These are phyloP conservation scores for Enteromius anoplus DNA, from an alignment of 2,797 vertebrate genomes.

Conservation along the genomic window DNA sequence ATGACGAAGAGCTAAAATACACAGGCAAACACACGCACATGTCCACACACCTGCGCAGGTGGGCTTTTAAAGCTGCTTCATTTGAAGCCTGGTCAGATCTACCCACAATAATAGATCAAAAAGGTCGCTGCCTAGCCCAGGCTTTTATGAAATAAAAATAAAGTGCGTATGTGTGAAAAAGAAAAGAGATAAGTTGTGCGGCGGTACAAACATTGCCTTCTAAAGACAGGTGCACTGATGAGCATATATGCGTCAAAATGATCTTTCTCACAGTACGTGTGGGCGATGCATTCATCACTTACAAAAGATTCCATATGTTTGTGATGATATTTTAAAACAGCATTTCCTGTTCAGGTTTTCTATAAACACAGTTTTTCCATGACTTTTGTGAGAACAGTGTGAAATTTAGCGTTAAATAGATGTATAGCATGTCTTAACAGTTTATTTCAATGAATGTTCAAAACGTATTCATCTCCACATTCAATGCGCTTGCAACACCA, in stretches of 20 bases:
- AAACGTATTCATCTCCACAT: neutral
- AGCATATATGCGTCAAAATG: neutral
- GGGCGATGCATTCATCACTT: neutral
- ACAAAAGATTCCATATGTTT: neutral
- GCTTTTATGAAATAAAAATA: slow-evolving; percentile 39
- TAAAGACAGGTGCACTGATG: slow-evolving; percentile 33
- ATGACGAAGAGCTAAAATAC: slow-evolving; percentile 18
- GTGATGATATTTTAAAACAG: neutral
- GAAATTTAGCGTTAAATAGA: too few relatives aligned
- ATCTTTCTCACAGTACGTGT: neutral
- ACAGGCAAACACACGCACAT: slow-evolving; percentile 36
- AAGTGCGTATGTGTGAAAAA: slow-evolving; percentile 24
- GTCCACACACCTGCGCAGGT: slow-evolving; percentile 57
- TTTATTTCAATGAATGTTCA: neutral
- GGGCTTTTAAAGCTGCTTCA: slow-evolving; percentile 39
- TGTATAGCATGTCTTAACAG: neutral
- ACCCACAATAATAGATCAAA: slow-evolving; percentile 57
- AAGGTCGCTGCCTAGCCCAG: slow-evolving; percentile 23
- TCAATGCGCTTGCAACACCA: neutral
- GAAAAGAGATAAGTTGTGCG: neutral
- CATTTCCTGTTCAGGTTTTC: neutral
- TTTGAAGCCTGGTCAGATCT: slow-evolving; percentile 49
- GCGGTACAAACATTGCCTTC: slow-evolving; percentile 11
- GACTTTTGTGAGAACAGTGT: neutral
- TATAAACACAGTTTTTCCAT: neutral